Evolutionary conservation across 2,888 invertebrate genomes (phyloP).

Genomic region (Micropterix aruncella): DNA sequence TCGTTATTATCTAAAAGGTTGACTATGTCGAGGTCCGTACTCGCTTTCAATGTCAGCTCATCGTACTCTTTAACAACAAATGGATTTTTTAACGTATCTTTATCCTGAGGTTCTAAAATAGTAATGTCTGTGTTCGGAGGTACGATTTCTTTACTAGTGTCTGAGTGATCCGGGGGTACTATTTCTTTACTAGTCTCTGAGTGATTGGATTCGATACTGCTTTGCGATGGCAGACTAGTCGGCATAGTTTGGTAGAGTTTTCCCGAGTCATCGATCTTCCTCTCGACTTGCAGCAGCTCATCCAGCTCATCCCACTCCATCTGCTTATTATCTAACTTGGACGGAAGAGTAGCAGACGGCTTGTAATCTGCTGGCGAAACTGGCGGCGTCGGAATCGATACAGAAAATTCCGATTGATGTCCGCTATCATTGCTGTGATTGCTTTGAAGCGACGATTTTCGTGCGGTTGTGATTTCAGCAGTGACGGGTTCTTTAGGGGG

Average conservation of each 20-base stretch:
- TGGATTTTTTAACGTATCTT: conserved; percentile 10
- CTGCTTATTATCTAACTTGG: conserved; percentile 49
- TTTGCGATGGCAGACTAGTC: conserved; percentile 40
- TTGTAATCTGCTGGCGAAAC: conserved; percentile 16
- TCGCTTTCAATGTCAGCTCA: conserved; percentile 10
- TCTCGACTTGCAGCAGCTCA: conserved; percentile 52
- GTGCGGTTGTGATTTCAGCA: too few species aligned
- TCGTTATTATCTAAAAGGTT: conserved; percentile 11
- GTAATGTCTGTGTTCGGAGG: conserved; percentile 1
- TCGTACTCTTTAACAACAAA: conserved; percentile 4
- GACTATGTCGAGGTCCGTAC: conserved; percentile 9
- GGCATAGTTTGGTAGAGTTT: conserved; percentile 62
- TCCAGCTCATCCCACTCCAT: conserved; percentile 59
- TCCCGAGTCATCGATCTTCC: conserved; percentile 44
- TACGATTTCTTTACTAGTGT: conserved; percentile 6
- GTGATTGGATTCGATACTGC: conserved; percentile 17
- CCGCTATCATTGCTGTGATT: conserved; percentile 10
- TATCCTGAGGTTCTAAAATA: background rate
- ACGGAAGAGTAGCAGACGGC: conserved; percentile 39
- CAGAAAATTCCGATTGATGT: conserved; percentile 9
- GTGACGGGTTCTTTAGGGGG: too few species aligned
- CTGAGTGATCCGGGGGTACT: background rate
- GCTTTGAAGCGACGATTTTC: background rate
- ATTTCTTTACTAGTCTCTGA: conserved; percentile 7
- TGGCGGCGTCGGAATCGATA: conserved; percentile 10